Conservation (phyloP, 37 sponge, comb jelly and placozoan genomes). For the Hexactinellida sp. region DNA sequence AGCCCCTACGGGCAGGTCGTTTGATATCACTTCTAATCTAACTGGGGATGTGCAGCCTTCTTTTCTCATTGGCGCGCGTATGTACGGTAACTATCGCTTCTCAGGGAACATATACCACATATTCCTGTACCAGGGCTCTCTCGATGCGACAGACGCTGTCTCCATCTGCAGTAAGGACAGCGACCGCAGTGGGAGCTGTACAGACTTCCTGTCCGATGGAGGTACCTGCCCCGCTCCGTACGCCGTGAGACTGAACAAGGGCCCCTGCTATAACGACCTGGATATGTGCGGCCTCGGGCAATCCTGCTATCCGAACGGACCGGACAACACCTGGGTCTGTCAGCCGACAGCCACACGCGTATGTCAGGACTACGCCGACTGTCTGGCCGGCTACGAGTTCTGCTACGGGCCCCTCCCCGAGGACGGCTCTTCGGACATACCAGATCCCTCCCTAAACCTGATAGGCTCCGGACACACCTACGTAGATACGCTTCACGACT, state of each 20-base stretch:
- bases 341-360: background rate
- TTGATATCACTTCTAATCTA: constrained; percentile 1
- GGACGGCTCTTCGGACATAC: background rate
- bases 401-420: background rate
- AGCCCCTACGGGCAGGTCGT: background rate
- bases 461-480: background rate
- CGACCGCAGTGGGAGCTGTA: background rate
- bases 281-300: background rate
- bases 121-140: background rate
- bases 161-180: background rate
- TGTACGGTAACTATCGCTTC: background rate
- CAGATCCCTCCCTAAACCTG: background rate
- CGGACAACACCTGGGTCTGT: background rate
- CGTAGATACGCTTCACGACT: constrained; percentile 6
- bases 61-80: background rate
- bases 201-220: background rate
- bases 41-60: background rate
- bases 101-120: background rate
- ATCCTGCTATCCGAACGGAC: background rate
- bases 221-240: background rate
- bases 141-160: background rate
- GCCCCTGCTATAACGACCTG: background rate
- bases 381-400: background rate
- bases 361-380: background rate
- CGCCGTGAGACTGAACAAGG: background rate